These are phyloP conservation scores for Ormyrus pomaceus DNA, from an alignment of 2,888 invertebrate genomes.

Conservation along the genomic window DNA sequence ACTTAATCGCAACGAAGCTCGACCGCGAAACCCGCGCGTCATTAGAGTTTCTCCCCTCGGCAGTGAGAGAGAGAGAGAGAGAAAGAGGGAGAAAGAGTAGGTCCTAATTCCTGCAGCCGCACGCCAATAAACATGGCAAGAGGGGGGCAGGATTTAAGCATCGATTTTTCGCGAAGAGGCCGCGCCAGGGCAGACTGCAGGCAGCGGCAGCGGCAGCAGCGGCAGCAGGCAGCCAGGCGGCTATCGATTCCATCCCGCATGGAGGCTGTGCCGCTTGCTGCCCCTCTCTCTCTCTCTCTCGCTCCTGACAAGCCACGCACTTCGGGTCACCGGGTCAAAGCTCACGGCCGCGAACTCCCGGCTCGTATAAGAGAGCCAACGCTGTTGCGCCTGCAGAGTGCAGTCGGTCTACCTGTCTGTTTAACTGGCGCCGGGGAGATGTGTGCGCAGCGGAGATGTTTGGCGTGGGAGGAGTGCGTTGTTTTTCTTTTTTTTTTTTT, in stretches of 20 bases:
- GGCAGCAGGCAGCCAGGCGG: constrained; percentile 57
- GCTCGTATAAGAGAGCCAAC: constrained; percentile 56
- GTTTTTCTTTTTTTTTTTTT: too few species aligned
- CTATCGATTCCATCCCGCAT: constrained; percentile 72
- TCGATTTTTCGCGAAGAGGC: constrained; percentile 22
- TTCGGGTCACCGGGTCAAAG: constrained; percentile 74
- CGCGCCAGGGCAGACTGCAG: constrained; percentile 41
- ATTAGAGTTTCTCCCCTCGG: background rate
- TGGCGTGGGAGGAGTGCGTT: too few species aligned
- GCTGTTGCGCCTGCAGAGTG: constrained; percentile 52
- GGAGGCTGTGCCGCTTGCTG: constrained; percentile 46
- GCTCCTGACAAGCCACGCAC: constrained; percentile 60
- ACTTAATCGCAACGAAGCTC: too few species aligned
- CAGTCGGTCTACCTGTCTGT: too few species aligned
- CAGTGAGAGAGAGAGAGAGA: background rate
- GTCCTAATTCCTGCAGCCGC: background rate
- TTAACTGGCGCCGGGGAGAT: too few species aligned
- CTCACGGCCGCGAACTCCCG: constrained; percentile 72
- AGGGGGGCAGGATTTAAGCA: constrained; percentile 32
- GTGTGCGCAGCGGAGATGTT: too few species aligned
- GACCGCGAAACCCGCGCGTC: background rate
- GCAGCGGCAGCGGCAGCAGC: constrained; percentile 60
- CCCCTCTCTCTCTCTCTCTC: constrained; percentile 32
- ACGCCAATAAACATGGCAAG: constrained; percentile 9
- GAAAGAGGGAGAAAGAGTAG: background rate